Percentiles rank a stretch among this genome's conserved stretches.
These are phyloP conservation scores for Hydrochoerus hydrochaeris DNA, from an alignment of 2,113 vertebrate genomes.

Conservation along the genomic window DNA sequence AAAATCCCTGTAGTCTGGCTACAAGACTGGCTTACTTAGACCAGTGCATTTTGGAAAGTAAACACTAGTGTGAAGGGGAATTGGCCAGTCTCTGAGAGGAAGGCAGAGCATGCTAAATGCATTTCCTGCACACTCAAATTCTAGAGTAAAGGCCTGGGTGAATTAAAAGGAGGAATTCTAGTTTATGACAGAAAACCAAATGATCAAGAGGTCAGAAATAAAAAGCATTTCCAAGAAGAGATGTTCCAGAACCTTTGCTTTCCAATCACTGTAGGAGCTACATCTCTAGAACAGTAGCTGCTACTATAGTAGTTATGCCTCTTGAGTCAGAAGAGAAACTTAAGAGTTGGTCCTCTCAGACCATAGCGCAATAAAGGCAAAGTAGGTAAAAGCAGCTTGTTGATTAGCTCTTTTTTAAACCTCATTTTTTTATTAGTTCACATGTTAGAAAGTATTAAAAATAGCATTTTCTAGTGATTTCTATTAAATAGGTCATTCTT, in stretches of 20 bases:
- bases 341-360: background rate
- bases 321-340: background rate
- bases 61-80: too few relatives aligned
- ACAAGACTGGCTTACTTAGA: background rate
- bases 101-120: background rate
- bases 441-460: background rate
- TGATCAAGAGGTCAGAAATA: background rate
- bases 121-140: background rate
- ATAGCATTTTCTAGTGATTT: background rate
- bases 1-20: background rate
- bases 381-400: too few relatives aligned
- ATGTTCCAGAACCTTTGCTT: background rate
- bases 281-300: background rate
- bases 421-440: background rate
- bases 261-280: background rate
- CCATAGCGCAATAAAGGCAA: background rate
- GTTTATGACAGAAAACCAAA: background rate
- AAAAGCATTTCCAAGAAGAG: background rate
- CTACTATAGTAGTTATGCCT: background rate
- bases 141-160: background rate
- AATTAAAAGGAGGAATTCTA: background rate
- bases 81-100: background rate
- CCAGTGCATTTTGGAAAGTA: background rate
- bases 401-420: background rate
- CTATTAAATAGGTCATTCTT: background rate